Conservation (phyloP, 2,113 vertebrate genomes). For the Steatornis caripensis region DNA sequence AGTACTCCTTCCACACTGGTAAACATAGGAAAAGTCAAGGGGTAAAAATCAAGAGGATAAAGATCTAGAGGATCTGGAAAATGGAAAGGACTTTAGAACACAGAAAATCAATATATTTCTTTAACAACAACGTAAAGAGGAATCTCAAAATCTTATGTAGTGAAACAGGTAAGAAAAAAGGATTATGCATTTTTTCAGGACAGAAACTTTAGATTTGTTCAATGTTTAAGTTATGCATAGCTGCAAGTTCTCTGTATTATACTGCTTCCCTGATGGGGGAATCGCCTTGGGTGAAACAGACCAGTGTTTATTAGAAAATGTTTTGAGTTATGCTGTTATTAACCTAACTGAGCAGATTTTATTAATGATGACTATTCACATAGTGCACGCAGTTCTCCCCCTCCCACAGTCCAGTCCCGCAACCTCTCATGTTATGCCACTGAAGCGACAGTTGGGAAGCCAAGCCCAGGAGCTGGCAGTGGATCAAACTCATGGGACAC, state of each 20-base stretch:
- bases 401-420: background rate
- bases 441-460: fast-evolving
- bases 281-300: background rate
- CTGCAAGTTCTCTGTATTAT: background rate
- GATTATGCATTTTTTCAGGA: background rate
- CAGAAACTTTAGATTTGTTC: background rate
- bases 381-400: background rate
- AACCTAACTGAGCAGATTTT: background rate
- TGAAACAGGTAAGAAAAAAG: background rate
- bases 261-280: background rate
- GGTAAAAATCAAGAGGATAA: background rate
- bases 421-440: fast-evolving
- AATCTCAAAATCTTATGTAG: background rate
- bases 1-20: background rate
- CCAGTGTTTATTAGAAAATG: background rate
- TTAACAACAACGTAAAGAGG: background rate
- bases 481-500: fast-evolving
- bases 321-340: background rate
- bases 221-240: background rate
- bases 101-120: background rate
- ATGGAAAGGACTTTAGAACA: background rate
- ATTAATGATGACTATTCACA: background rate
- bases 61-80: background rate
- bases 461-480: fast-evolving
- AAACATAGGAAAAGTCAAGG: background rate